A percentile compares a stretch with the other conserved stretches of the same genome.
Conservation (phyloP, 1,140 invertebrate genomes). For the Dinoponera quadriceps region DNA sequence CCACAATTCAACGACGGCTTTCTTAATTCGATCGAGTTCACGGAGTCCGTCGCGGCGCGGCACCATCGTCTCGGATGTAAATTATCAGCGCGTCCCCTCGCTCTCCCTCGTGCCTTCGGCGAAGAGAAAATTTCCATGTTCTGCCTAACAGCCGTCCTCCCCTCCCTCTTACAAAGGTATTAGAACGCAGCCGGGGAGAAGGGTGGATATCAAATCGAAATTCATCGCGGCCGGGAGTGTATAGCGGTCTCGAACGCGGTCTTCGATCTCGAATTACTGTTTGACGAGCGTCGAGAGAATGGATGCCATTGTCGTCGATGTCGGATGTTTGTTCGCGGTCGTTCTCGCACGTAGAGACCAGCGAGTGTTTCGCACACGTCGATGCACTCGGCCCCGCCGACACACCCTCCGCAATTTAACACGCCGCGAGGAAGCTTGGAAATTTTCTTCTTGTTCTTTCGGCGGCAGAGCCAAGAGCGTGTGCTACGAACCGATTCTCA, state of each 20-base stretch:
- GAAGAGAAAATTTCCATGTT: conserved; percentile 63
- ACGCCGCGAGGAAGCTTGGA: background rate
- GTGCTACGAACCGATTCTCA: too few species aligned
- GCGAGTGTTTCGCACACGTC: background rate
- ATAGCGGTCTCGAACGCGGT: conserved; percentile 26
- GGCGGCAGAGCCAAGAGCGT: background rate
- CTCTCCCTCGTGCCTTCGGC: background rate
- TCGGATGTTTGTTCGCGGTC: conserved; percentile 32
- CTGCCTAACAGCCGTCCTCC: conserved; percentile 1
- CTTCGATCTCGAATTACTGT: conserved; percentile 66
- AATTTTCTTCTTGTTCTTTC: background rate
- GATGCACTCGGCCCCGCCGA: background rate
- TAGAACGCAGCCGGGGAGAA: background rate
- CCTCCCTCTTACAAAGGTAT: background rate
- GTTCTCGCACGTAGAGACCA: conserved; percentile 2
- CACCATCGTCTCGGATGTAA: conserved; percentile 4
- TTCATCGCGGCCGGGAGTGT: conserved; percentile 55
- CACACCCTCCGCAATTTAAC: conserved; percentile 19
- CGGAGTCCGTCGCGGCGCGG: background rate
- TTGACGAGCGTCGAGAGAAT: conserved; percentile 62
- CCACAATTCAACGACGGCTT: background rate
- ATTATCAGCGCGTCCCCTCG: conserved; percentile 9
- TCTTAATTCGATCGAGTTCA: background rate
- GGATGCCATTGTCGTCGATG: conserved; percentile 37
- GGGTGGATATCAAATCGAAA: conserved; percentile 64